Percentiles rank a stretch among this genome's conserved stretches.
phyloP scores from a whole-genome alignment of 2,888 invertebrate species.

The Yponomeuta sedellus region DNA sequence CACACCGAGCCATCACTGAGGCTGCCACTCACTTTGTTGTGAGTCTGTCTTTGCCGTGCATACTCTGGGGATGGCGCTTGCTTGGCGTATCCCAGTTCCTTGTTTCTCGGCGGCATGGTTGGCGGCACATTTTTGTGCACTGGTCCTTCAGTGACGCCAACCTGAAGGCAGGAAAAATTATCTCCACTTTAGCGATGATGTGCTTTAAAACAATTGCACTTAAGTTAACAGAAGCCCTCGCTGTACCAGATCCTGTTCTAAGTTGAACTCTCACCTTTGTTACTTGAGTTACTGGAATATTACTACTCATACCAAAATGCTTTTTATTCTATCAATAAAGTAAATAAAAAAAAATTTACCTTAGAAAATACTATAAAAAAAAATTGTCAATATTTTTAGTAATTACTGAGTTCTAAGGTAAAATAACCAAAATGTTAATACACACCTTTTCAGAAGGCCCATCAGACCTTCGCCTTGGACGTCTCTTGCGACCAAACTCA shows the following conservation, averaged over 20 bases:
- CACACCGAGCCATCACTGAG: conserved; percentile 63
- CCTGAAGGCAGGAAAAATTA: conserved; percentile 77
- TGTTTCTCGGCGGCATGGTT: conserved; percentile 61
- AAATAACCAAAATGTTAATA: background rate
- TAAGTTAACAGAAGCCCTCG: conserved; percentile 64
- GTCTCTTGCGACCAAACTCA: conserved; percentile 87
- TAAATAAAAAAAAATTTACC: background rate
- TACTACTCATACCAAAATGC: background rate
- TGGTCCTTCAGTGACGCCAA: conserved; percentile 75
- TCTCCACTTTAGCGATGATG: conserved; percentile 75
- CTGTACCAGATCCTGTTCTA: conserved; percentile 65
- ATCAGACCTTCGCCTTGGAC: conserved; percentile 55
- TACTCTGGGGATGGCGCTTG: conserved; percentile 45
- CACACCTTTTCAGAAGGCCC: conserved; percentile 25
- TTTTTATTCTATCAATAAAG: background rate
- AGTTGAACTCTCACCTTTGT: background rate
- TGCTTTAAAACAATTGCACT: conserved; percentile 50
- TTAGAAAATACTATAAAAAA: too few relatives aligned
- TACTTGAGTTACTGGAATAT: background rate
- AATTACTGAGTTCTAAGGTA: background rate
- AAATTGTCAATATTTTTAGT: background rate
- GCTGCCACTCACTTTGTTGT: conserved; percentile 47
- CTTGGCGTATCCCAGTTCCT: conserved; percentile 48
- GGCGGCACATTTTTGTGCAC: conserved; percentile 69
- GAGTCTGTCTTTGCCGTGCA: conserved; percentile 35